These are phyloP conservation scores for Fistularia commersonii DNA, from an alignment of 2,797 vertebrate species.

Conservation along the genomic window DNA sequence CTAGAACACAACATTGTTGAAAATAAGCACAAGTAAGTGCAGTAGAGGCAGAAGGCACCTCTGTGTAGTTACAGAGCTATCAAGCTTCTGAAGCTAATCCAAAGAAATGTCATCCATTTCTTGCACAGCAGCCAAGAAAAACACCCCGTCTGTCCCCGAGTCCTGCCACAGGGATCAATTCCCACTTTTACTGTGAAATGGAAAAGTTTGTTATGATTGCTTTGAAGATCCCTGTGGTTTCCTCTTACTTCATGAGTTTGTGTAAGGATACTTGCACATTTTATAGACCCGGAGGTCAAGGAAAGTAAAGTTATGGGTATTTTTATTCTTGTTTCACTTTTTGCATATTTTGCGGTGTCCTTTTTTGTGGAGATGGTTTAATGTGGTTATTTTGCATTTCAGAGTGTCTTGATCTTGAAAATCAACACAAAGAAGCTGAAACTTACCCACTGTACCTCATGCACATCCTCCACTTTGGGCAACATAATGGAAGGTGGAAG, in stretches of 20 bases:
- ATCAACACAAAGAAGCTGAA: neutral
- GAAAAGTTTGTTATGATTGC: constrained; percentile 75
- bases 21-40: constrained; percentile 24
- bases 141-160: constrained; percentile 55
- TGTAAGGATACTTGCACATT: constrained; percentile 45
- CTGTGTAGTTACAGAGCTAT: constrained; percentile 53
- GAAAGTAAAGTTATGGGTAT: constrained; percentile 44
- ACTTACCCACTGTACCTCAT: constrained; percentile 90
- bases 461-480: constrained; percentile 89
- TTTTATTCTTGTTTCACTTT: constrained; percentile 36
- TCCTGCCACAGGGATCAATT: constrained; percentile 65
- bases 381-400: constrained; percentile 1
- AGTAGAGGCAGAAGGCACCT: constrained; percentile 34
- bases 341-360: constrained; percentile 8
- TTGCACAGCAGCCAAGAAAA: constrained; percentile 70
- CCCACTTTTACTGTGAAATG: constrained; percentile 66
- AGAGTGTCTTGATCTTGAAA: too few species aligned
- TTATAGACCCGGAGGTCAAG: constrained; percentile 38
- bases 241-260: constrained; percentile 62
- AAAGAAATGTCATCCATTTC: constrained; percentile 68
- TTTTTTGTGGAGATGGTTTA: constrained; percentile 2
- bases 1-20: constrained; percentile 10
- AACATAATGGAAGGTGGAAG: constrained; percentile 94
- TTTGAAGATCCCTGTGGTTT: constrained; percentile 72
- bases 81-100: constrained; percentile 56